Percentiles rank a stretch among this genome's conserved stretches.
These are phyloP conservation scores for Periophthalmodon schlosseri DNA, from an alignment of 2,113 vertebrate species.

Conservation along the genomic window DNA sequence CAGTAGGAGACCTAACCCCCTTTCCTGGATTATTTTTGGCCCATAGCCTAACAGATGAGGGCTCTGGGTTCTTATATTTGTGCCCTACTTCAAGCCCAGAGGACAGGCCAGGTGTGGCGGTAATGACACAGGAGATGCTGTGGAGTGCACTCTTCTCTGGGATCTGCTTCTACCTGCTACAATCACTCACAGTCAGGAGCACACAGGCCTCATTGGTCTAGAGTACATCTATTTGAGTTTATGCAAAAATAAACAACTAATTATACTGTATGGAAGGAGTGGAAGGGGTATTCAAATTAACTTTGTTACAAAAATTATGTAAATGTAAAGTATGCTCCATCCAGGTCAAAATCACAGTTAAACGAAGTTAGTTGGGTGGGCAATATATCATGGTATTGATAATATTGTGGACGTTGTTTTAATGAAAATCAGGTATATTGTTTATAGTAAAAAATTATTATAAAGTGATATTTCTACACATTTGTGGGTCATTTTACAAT, in stretches of 20 bases:
- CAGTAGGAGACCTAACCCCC: neutral
- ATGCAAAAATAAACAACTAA: neutral
- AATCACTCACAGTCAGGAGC: constrained; percentile 36
- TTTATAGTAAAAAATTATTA: too few relatives aligned
- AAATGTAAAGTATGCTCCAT: too few relatives aligned
- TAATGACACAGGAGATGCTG: constrained; percentile 30
- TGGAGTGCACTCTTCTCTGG: constrained; percentile 36
- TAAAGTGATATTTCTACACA: too few relatives aligned
- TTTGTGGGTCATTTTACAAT: neutral
- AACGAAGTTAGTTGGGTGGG: too few relatives aligned
- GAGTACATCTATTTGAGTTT: neutral
- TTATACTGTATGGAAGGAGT: neutral
- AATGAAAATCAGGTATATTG: too few relatives aligned
- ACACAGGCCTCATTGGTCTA: neutral
- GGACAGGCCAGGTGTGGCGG: constrained; percentile 29
- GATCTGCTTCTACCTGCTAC: constrained; percentile 26
- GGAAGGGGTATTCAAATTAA: neutral
- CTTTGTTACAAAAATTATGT: neutral
- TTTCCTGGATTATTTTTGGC: constrained; percentile 4
- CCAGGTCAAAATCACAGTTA: too few relatives aligned
- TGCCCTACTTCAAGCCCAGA: constrained; percentile 2
- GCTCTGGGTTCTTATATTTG: constrained; percentile 7
- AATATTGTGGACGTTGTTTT: too few relatives aligned
- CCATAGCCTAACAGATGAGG: constrained; percentile 5
- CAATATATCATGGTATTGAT: too few relatives aligned